Evolutionary conservation across 2,113 vertebrate species (phyloP).

Genomic region (Pelecanus crispus): DNA sequence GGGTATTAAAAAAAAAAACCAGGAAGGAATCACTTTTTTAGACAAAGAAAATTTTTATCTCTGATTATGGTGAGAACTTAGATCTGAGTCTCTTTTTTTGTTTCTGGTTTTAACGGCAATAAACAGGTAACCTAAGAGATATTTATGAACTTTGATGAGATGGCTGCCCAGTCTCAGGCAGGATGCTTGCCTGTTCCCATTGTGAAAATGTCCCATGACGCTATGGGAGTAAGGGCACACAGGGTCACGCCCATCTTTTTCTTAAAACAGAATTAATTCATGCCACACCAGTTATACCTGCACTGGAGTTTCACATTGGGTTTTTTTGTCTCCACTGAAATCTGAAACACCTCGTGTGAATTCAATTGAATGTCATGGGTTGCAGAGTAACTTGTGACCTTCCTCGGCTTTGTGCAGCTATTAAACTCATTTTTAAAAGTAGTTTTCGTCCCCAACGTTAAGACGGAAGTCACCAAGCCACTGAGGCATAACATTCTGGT

Average conservation of each 20-base stretch:
- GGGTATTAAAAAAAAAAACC: background rate
- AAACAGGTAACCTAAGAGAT: background rate
- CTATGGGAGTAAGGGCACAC: background rate
- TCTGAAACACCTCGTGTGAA: background rate
- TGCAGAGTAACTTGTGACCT: background rate
- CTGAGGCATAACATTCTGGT: background rate
- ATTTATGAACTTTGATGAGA: background rate
- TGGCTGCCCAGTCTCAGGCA: background rate
- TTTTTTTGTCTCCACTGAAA: background rate
- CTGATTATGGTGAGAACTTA: background rate
- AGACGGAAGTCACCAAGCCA: background rate
- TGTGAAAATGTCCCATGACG: background rate
- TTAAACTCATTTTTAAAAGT: background rate
- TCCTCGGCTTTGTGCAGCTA: background rate
- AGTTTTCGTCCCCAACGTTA: background rate
- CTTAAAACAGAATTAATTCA: background rate
- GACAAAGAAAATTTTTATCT: background rate
- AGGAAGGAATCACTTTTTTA: background rate
- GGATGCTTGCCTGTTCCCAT: background rate
- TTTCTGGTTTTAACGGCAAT: background rate
- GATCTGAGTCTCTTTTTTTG: background rate
- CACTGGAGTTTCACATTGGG: rapidly evolving
- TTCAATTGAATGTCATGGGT: background rate
- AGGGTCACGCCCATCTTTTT: background rate
- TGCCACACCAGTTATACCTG: background rate